Percentiles rank a stretch among this genome's conserved stretches.
Evolutionary conservation across 2,113 vertebrate species (phyloP).

Genomic region (Xiphias gladius): DNA sequence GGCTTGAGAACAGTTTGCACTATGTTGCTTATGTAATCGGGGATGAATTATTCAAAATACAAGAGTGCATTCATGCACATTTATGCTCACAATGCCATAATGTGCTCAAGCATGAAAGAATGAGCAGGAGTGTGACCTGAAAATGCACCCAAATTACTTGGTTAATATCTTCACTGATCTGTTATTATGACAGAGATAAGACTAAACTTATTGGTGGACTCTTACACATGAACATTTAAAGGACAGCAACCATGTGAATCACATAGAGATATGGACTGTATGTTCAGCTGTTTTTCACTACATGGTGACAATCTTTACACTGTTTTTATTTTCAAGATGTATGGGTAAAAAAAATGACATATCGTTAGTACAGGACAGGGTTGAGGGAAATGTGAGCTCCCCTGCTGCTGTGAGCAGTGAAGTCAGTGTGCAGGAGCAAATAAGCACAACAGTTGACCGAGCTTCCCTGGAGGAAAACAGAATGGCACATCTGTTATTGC

Average conservation of each 20-base stretch:
- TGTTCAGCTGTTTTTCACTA: background rate
- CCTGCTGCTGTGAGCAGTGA: slow-evolving; percentile 19
- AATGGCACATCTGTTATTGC: slow-evolving; percentile 21
- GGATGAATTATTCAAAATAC: slow-evolving; percentile 68
- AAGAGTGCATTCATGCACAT: slow-evolving; percentile 69
- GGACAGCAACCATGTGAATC: background rate
- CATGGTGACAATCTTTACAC: background rate
- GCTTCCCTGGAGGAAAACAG: slow-evolving; percentile 12
- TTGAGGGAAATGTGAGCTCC: background rate
- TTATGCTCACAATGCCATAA: slow-evolving; percentile 65
- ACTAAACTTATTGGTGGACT: background rate
- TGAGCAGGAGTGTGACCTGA: slow-evolving; percentile 32
- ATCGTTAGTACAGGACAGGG: background rate
- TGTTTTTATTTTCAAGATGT: background rate
- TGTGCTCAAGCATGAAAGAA: slow-evolving; percentile 58
- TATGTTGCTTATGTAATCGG: slow-evolving; percentile 62
- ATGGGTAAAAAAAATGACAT: background rate
- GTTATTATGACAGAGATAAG: slow-evolving; percentile 21
- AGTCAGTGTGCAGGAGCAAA: slow-evolving; percentile 19
- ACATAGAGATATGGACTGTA: slow-evolving; percentile 2
- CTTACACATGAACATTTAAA: background rate
- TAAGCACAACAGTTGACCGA: slow-evolving; percentile 14
- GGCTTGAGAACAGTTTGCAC: slow-evolving; percentile 57
- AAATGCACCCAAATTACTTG: slow-evolving; percentile 30
- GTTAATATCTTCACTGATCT: slow-evolving; percentile 33